Evolutionary conservation across 2,888 invertebrate species (phyloP).

Genomic region (Plutella xylostella): DNA sequence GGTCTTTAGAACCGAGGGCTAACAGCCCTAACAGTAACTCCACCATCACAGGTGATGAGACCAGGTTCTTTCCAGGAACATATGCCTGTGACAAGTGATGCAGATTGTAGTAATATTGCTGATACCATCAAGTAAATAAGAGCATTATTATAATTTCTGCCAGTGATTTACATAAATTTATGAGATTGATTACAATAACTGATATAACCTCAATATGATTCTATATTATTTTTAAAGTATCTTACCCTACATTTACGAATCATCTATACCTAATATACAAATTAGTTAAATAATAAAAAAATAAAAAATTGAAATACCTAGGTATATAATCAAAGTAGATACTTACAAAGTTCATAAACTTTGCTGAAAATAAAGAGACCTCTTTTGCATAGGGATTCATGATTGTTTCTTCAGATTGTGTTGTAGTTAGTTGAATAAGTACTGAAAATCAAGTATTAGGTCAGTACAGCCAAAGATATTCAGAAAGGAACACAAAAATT

Average conservation of each 20-base stretch:
- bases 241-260: neutral
- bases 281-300: neutral
- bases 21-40: constrained; percentile 54
- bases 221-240: neutral
- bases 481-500: too few relatives aligned
- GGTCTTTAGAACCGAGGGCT: constrained; percentile 45
- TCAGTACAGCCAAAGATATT: too few relatives aligned
- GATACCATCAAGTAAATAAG: neutral
- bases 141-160: neutral
- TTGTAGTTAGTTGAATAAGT: too few relatives aligned
- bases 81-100: constrained; percentile 40
- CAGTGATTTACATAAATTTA: neutral
- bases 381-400: too few relatives aligned
- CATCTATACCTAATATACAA: neutral
- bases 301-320: neutral
- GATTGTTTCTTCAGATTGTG: too few relatives aligned
- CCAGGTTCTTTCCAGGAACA: constrained; percentile 45
- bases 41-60: constrained; percentile 62
- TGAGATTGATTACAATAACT: neutral
- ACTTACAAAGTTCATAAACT: too few relatives aligned
- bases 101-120: constrained; percentile 3
- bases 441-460: too few relatives aligned
- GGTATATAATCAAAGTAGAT: too few relatives aligned
- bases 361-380: too few relatives aligned
- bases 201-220: neutral